Conservation (phyloP, 2,888 invertebrate genomes). For the Drosophila silvestris region DNA sequence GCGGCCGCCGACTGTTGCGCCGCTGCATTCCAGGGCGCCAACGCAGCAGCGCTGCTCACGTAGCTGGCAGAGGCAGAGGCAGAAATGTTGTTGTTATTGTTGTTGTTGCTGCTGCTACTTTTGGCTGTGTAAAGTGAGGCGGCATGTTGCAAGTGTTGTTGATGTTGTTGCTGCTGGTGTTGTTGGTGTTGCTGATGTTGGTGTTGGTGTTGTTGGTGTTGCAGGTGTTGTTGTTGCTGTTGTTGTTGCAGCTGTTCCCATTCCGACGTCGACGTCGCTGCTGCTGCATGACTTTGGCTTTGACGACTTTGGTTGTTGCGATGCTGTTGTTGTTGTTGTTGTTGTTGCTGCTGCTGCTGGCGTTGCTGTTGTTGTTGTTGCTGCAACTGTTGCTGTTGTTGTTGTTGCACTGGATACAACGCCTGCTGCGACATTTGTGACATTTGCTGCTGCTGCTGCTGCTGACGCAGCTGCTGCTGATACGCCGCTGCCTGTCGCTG, state of each 20-base stretch:
- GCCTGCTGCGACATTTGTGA: conserved; percentile 77
- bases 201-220: conserved; percentile 44
- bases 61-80: conserved; percentile 46
- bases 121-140: conserved; percentile 72
- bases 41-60: conserved; percentile 78
- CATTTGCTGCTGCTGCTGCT: conserved; percentile 81
- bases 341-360: conserved; percentile 62
- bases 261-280: conserved; percentile 71
- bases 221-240: conserved; percentile 52
- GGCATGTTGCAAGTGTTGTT: conserved; percentile 52
- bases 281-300: conserved; percentile 74
- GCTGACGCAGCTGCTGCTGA: conserved; percentile 72
- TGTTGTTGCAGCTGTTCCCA: conserved; percentile 84
- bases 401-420: conserved; percentile 75
- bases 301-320: conserved; percentile 82
- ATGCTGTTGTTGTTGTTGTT: conserved; percentile 73
- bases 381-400: conserved; percentile 46
- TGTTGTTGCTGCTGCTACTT: conserved; percentile 43
- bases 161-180: conserved; percentile 48
- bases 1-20: conserved; percentile 47
- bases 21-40: conserved; percentile 73
- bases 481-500: conserved; percentile 83
- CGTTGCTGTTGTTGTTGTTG: conserved; percentile 49
- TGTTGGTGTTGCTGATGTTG: conserved; percentile 27
- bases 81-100: conserved; percentile 30